Percentiles rank a stretch among this genome's conserved stretches.
phyloP scores from a whole-genome alignment of 2,888 invertebrate species.

The Belgica antarctica region DNA sequence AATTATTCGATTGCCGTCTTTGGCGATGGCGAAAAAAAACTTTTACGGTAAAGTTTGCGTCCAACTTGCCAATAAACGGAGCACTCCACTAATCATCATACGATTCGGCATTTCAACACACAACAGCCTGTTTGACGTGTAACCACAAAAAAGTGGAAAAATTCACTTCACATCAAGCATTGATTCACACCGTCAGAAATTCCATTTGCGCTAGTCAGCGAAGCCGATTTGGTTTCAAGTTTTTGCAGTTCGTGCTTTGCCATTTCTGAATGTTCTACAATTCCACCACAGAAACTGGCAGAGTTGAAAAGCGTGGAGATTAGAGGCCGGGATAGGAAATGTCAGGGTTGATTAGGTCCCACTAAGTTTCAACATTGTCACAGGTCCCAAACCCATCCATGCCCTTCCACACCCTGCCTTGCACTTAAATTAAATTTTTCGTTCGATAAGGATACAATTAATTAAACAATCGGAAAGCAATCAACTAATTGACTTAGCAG shows the following conservation, averaged over 20 bases:
- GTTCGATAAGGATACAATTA: conserved; percentile 32
- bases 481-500: conserved; percentile 4
- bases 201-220: conserved; percentile 38
- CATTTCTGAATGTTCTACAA: conserved; percentile 23
- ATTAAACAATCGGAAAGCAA: conserved; percentile 34
- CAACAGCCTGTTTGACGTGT: not conserved
- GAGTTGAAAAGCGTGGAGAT: too few species aligned
- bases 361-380: too few species aligned
- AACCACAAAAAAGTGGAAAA: not conserved
- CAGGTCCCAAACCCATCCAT: too few species aligned
- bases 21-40: not conserved
- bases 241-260: conserved; percentile 24
- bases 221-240: not conserved
- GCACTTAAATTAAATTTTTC: not conserved
- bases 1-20: conserved; percentile 27
- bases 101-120: not conserved
- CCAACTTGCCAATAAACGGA: conserved; percentile 21
- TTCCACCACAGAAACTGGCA: conserved; percentile 7
- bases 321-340: too few species aligned
- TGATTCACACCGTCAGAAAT: conserved; percentile 43
- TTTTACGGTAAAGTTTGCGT: not conserved
- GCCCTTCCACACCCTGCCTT: too few species aligned
- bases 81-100: conserved; percentile 12
- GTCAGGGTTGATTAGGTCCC: too few species aligned
- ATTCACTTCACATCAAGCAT: conserved; percentile 23